phyloP scores from a whole-genome alignment of 2,113 vertebrate species.

The Anoura caudifer region DNA sequence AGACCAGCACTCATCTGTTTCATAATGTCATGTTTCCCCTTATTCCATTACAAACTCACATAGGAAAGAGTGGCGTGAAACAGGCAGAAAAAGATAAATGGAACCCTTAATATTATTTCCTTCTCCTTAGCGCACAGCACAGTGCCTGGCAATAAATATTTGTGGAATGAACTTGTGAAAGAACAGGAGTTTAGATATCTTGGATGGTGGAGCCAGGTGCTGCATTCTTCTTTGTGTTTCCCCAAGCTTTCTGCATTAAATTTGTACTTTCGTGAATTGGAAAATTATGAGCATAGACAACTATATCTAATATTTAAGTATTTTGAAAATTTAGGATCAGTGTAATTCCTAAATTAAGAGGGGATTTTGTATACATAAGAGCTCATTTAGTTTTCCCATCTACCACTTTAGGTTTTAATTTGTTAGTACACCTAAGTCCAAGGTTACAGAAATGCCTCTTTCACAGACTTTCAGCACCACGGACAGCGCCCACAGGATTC shows the following conservation, averaged over 20 bases:
- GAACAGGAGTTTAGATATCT: not conserved
- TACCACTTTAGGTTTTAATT: not conserved
- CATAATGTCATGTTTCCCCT: not conserved
- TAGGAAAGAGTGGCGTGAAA: not conserved
- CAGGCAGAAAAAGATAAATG: not conserved
- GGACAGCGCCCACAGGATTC: not conserved
- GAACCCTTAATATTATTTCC: not conserved
- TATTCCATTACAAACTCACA: not conserved
- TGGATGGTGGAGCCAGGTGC: not conserved
- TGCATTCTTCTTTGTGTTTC: not conserved
- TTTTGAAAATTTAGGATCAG: not conserved
- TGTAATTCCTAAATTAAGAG: not conserved
- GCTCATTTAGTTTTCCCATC: not conserved
- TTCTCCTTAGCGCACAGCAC: not conserved
- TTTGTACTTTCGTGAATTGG: not conserved
- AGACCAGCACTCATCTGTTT: not conserved
- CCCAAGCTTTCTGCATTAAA: not conserved
- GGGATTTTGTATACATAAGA: not conserved
- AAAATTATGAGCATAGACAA: not conserved
- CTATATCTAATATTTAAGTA: not conserved
- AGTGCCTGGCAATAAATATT: not conserved
- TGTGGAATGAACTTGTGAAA: not conserved
- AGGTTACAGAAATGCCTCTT: not conserved
- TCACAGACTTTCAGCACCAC: not conserved
- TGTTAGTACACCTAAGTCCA: not conserved